Evolutionary conservation across 2,113 vertebrate genomes (phyloP).

Genomic region (Xiphophorus hellerii): DNA sequence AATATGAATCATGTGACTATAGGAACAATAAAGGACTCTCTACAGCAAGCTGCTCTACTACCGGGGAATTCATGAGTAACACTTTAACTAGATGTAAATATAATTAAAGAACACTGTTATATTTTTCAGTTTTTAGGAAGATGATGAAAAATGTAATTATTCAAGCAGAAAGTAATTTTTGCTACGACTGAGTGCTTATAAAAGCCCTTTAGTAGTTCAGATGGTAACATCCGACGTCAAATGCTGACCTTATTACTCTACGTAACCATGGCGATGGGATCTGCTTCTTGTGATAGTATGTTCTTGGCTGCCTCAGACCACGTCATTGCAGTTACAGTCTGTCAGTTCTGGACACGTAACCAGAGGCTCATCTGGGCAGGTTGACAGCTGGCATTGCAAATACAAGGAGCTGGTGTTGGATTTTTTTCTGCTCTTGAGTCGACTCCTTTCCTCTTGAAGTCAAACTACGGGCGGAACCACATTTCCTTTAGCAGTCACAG

Average conservation of each 20-base stretch:
- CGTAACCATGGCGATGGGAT: slow-evolving; percentile 71
- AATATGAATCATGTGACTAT: slow-evolving; percentile 17
- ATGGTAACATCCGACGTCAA: slow-evolving; percentile 41
- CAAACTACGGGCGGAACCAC: neutral
- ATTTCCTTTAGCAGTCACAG: neutral
- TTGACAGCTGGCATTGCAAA: slow-evolving; percentile 41
- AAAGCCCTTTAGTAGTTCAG: slow-evolving; percentile 33
- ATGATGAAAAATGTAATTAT: neutral
- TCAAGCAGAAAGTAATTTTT: neutral
- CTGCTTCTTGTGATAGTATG: slow-evolving; percentile 51
- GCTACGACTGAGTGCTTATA: slow-evolving; percentile 9
- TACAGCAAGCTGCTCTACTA: slow-evolving; percentile 11
- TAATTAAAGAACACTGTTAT: slow-evolving; percentile 8
- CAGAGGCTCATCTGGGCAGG: slow-evolving; percentile 39
- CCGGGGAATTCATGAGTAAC: slow-evolving; percentile 13
- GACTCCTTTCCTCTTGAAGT: neutral
- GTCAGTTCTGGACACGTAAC: slow-evolving; percentile 49
- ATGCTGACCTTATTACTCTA: slow-evolving; percentile 62
- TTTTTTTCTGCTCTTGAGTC: slow-evolving; percentile 6
- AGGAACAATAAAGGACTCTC: slow-evolving; percentile 6
- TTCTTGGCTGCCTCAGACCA: slow-evolving; percentile 40
- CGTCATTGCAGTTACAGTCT: slow-evolving; percentile 54
- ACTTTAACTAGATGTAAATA: neutral
- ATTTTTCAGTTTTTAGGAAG: slow-evolving; percentile 21
- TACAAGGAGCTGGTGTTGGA: slow-evolving; percentile 6